Evolutionary conservation across 2,113 vertebrate genomes (phyloP).

Genomic region (Hippopotamus amphibius): DNA sequence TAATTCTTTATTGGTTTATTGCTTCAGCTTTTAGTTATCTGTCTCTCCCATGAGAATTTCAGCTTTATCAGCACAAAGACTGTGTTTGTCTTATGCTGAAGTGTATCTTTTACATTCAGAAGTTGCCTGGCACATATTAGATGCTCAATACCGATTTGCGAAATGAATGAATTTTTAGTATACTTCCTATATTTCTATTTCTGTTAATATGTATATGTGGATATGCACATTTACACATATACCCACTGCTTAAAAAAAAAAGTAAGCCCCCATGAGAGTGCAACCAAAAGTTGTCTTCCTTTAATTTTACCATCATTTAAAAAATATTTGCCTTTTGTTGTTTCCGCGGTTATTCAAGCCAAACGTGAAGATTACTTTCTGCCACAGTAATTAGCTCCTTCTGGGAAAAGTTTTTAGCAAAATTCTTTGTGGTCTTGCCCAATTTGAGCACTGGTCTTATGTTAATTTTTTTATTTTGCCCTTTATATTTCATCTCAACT

Average conservation of each 20-base stretch:
- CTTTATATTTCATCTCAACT: slow-evolving; percentile 85
- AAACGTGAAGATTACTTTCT: slow-evolving; percentile 73
- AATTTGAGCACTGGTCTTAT: slow-evolving; percentile 80
- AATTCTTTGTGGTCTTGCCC: slow-evolving; percentile 72
- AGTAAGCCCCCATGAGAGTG: neutral
- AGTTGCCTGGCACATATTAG: neutral
- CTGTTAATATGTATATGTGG: neutral
- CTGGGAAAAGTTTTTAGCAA: slow-evolving; percentile 74
- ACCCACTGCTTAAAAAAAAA: neutral
- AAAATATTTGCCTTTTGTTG: slow-evolving; percentile 71
- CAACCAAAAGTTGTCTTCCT: slow-evolving; percentile 60
- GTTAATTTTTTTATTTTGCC: slow-evolving; percentile 76
- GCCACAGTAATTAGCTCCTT: slow-evolving; percentile 78
- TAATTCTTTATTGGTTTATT: slow-evolving; percentile 78
- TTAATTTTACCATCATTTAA: slow-evolving; percentile 55
- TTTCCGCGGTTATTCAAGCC: slow-evolving; percentile 77
- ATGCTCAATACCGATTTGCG: slow-evolving; percentile 4
- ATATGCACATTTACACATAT: neutral
- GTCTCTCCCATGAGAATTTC: slow-evolving; percentile 53
- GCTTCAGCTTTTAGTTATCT: slow-evolving; percentile 63
- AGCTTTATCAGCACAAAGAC: neutral
- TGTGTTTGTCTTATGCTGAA: neutral
- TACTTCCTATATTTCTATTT: neutral
- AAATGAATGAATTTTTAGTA: slow-evolving; percentile 18
- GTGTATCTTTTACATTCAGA: neutral